Evolutionary conservation across 2,113 vertebrate species (phyloP).

Genomic region (Physeter macrocephalus): DNA sequence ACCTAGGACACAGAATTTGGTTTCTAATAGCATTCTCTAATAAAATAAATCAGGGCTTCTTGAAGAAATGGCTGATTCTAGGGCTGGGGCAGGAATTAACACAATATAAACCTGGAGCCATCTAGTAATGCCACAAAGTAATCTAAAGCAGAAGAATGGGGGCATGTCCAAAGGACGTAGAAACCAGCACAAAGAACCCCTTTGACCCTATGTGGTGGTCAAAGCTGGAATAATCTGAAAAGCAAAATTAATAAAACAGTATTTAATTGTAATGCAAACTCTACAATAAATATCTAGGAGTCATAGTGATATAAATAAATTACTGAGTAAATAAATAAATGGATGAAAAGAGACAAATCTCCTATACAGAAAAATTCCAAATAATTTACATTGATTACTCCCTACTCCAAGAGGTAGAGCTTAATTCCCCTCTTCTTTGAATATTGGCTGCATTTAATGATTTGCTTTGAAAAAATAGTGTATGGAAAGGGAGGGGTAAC

Average conservation of each 20-base stretch:
- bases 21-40: not conserved
- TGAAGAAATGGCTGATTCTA: not conserved
- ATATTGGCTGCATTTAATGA: not conserved
- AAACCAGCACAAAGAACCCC: not conserved
- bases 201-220: not conserved
- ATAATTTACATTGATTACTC: not conserved
- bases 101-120: not conserved
- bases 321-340: not conserved
- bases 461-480: not conserved
- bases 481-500: not conserved
- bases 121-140: not conserved
- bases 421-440: not conserved
- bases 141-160: not conserved
- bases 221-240: not conserved
- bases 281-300: not conserved
- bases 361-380: not conserved
- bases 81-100: not conserved
- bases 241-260: not conserved
- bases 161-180: not conserved
- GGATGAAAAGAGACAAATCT: not conserved
- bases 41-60: not conserved
- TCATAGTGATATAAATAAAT: not conserved
- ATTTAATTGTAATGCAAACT: not conserved
- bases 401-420: not conserved
- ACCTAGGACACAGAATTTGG: not conserved